A percentile compares a stretch with the other conserved stretches of the same genome.
phyloP scores from a whole-genome alignment of 2,888 invertebrate species.

The Synergus laeviventris region DNA sequence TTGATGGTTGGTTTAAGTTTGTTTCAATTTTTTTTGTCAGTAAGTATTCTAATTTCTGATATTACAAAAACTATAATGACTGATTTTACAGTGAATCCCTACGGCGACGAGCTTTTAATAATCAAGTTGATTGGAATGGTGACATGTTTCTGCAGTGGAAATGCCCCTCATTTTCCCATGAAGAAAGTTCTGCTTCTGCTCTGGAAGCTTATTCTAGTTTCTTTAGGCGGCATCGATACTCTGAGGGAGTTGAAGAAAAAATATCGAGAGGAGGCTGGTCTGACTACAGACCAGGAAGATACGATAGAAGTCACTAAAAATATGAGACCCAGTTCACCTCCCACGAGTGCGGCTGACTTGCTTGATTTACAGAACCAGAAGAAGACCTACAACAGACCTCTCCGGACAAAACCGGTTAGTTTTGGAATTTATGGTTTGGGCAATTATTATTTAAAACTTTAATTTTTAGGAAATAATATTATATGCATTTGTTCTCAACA shows the following conservation, averaged over 20 bases:
- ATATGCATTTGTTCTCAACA: conserved; percentile 66
- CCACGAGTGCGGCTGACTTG: conserved; percentile 93
- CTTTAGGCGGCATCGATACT: conserved; percentile 93
- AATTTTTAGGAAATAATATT: conserved; percentile 25
- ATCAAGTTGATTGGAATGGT: conserved; percentile 97
- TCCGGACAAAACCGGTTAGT: conserved; percentile 79
- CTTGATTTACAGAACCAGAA: conserved; percentile 90
- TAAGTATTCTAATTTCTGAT: neutral
- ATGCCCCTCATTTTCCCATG: conserved; percentile 98
- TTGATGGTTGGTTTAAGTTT: neutral
- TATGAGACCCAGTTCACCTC: conserved; percentile 97
- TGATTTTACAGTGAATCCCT: conserved; percentile 76
- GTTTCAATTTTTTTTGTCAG: no score
- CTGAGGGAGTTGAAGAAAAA: conserved; percentile 86
- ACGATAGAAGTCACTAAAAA: conserved; percentile 94
- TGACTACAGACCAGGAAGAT: conserved; percentile 91
- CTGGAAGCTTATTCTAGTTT: conserved; percentile 96
- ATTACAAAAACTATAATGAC: conserved; percentile 12
- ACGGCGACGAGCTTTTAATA: conserved; percentile 89
- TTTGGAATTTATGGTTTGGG: neutral
- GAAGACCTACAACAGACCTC: conserved; percentile 82
- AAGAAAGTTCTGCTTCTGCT: conserved; percentile 96
- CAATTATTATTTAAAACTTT: neutral
- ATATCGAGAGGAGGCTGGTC: conserved; percentile 83
- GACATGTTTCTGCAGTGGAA: conserved; percentile 96